Base-by-base conservation (phyloP, 2,797 vertebrate species). In the Micromesistius poutassou region DNA sequence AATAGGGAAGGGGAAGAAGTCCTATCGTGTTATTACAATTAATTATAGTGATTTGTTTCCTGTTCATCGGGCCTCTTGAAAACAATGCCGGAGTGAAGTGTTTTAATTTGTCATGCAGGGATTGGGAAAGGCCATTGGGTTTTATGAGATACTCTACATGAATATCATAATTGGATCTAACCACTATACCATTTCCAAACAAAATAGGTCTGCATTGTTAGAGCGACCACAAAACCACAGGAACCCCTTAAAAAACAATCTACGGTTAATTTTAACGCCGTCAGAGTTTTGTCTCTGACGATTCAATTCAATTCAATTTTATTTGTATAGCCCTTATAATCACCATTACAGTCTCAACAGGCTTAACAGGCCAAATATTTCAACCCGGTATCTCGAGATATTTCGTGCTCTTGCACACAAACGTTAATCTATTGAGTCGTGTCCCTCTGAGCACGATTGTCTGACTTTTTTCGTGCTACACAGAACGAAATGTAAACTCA, bases 61-160 rank as follows among this genome's bases (percentile, higher is more conserved):
- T 42, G 35, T 38, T 42, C 35, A 73, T 31, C 19, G 22, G 46
- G 13, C 3, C 1, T 55, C 31, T 76, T 80, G 28, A 1, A 50
- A 73, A 13, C 8, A 50, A 1, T 9, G 8, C 4, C 14, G n/a
- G 9, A 72, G 30, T 22, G 28, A 7, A 36, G 30, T 10, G 38
- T 71, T 84, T 72, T 36, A 22, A 78, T 72, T 71, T 68, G 31
- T 22, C 31, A 72, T 71, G 13, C 22, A 35, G 1, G 62, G 62
- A 68, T 28, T 68, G 0, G n/a, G 25, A 68, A 68, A 68, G 25
- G 25, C 3, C 62, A 12, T 3, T 68, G 25, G 31, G 30, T 19
- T 36, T 72, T 22, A 72, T 30, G 9, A 35, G 22, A 0, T 0
- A 19, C 9, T 19, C 13, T 22, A 72, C 16, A 72, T 72, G 22